Conservation (phyloP, 2,113 vertebrate genomes). For the Sula dactylatra region DNA sequence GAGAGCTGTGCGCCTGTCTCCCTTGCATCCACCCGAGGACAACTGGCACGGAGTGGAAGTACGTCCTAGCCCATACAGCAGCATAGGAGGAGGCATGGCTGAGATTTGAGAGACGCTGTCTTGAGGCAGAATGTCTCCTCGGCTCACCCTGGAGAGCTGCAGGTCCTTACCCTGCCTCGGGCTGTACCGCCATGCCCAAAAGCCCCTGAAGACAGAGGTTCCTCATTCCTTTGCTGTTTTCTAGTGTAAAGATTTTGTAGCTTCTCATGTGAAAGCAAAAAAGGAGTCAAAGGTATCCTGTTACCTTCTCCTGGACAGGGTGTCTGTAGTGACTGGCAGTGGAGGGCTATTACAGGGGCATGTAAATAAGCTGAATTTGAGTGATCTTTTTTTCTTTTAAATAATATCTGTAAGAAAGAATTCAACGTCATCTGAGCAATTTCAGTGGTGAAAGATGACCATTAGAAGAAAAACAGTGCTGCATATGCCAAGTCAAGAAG, state of each 20-base stretch:
- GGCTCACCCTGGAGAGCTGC: background rate
- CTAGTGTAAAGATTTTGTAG: background rate
- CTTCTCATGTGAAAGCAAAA: background rate
- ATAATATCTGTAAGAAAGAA: background rate
- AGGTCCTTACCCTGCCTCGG: background rate
- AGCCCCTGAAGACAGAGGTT: background rate
- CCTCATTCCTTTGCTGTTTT: background rate
- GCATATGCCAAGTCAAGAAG: background rate
- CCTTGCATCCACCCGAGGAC: background rate
- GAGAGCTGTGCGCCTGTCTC: background rate
- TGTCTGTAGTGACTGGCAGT: background rate
- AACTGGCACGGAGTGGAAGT: background rate
- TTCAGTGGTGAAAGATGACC: background rate
- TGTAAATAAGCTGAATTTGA: background rate
- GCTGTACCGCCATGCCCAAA: background rate
- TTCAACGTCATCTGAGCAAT: background rate
- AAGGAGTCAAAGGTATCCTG: background rate
- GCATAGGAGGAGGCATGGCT: background rate
- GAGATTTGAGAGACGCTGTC: background rate
- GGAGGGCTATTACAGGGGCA: background rate
- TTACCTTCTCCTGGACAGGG: background rate
- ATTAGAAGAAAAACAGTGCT: background rate
- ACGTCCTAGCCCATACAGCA: rapidly evolving
- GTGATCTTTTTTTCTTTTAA: background rate
- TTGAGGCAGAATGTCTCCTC: background rate